These are phyloP conservation scores for Bombus pascuorum DNA, from an alignment of 1,140 invertebrate genomes.

Conservation along the genomic window DNA sequence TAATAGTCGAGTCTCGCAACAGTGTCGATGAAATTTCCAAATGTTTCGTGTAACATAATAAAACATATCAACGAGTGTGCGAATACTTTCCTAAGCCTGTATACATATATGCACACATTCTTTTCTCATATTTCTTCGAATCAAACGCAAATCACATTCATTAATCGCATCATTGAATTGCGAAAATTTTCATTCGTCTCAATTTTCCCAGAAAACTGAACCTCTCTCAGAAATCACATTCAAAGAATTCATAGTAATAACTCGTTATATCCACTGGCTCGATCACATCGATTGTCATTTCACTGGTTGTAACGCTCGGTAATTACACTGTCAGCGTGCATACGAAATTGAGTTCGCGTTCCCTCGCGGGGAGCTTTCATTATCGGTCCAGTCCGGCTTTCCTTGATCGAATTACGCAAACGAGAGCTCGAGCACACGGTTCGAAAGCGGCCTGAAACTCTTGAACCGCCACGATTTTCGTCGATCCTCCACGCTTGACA, in stretches of 20 bases:
- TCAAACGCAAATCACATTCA: too few relatives aligned
- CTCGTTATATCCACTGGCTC: background rate
- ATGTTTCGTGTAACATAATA: too few relatives aligned
- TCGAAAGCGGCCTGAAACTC: background rate
- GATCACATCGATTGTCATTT: constrained; percentile 10
- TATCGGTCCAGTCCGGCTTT: constrained; percentile 13
- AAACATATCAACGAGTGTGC: too few relatives aligned
- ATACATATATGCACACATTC: too few relatives aligned
- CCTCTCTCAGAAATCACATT: background rate
- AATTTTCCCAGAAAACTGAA: background rate
- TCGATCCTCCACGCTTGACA: background rate
- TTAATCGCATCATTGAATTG: too few relatives aligned
- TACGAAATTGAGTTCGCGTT: constrained; percentile 24
- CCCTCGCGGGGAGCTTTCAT: constrained; percentile 13
- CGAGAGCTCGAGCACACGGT: background rate
- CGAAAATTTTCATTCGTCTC: too few relatives aligned
- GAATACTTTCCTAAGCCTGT: too few relatives aligned
- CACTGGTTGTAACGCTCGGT: background rate
- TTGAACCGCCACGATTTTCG: constrained; percentile 5
- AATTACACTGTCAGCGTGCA: constrained; percentile 24
- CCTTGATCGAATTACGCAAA: constrained; percentile 38
- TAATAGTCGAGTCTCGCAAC: too few relatives aligned
- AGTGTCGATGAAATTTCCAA: too few relatives aligned
- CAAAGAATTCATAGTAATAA: background rate
- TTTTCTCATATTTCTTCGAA: too few relatives aligned